Percentiles rank a stretch among this genome's conserved stretches.
phyloP scores from a whole-genome alignment of 92 coral and sea anemone species.

The Isaurus tuberculatus region DNA sequence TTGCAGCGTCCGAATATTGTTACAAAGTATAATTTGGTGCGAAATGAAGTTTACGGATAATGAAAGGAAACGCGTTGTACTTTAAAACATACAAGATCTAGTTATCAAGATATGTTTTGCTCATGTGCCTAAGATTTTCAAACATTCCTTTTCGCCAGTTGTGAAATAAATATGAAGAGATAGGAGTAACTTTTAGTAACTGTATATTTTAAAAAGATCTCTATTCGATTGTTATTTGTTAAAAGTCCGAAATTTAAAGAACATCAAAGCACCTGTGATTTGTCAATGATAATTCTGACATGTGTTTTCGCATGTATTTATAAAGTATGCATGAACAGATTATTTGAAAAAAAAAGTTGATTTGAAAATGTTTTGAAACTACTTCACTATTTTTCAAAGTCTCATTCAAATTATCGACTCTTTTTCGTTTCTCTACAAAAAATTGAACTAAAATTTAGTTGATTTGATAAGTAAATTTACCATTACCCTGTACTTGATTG shows the following conservation, averaged over 20 bases:
- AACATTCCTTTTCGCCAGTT: conserved; percentile 13
- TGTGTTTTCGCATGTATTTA: not conserved
- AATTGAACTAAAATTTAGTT: not conserved
- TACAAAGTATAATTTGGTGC: not conserved
- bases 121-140: conserved; percentile 13
- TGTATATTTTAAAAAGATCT: not conserved
- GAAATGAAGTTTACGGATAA: conserved; percentile 10
- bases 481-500: not conserved
- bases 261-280: not conserved
- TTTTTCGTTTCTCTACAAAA: not conserved
- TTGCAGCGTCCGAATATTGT: not conserved
- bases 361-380: not conserved
- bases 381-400: not conserved
- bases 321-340: not conserved
- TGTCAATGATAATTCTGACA: not conserved
- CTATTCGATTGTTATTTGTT: not conserved
- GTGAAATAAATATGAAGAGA: not conserved
- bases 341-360: not conserved
- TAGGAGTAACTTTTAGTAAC: not conserved
- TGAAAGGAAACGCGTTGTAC: not conserved
- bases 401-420: not conserved
- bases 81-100: conserved; percentile 19
- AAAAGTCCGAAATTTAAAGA: not conserved
- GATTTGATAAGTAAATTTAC: not conserved
- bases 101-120: not conserved